Conservation (phyloP, 1,140 invertebrate genomes). For the Druon quercuslanigerum region DNA sequence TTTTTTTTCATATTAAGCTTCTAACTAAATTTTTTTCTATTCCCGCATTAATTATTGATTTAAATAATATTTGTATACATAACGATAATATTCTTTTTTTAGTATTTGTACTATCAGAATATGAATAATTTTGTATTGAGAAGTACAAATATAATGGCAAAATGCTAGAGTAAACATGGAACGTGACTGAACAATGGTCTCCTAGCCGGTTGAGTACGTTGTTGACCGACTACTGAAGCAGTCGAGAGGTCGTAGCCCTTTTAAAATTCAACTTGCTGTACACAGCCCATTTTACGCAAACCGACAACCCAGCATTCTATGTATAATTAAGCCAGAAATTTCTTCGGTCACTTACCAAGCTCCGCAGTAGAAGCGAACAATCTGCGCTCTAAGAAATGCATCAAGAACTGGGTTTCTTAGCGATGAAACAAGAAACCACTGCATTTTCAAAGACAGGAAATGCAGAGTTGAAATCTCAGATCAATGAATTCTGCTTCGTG, state of each 20-base stretch:
- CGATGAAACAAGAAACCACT: neutral
- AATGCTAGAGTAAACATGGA: constrained; percentile 3
- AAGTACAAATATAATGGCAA: neutral
- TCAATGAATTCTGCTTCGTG: neutral
- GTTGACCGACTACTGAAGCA: constrained; percentile 13
- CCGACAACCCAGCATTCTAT: neutral
- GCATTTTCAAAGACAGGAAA: neutral
- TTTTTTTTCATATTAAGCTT: too few species aligned
- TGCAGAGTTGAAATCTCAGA: neutral
- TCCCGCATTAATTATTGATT: too few species aligned
- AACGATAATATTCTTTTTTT: neutral
- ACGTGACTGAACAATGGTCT: constrained; percentile 2
- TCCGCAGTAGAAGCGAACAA: neutral
- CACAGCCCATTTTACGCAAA: neutral
- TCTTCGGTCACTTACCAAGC: constrained; percentile 8
- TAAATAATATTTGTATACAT: too few species aligned
- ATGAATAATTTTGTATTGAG: neutral
- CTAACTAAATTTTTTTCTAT: too few species aligned
- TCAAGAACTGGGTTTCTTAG: neutral
- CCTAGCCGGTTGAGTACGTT: neutral
- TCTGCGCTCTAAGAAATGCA: neutral
- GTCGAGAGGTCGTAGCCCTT: neutral
- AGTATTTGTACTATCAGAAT: neutral
- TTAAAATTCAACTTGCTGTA: neutral
- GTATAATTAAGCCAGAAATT: constrained; percentile 13